Conservation (phyloP, 2,797 vertebrate genomes). For the Spondyliosoma cantharus region DNA sequence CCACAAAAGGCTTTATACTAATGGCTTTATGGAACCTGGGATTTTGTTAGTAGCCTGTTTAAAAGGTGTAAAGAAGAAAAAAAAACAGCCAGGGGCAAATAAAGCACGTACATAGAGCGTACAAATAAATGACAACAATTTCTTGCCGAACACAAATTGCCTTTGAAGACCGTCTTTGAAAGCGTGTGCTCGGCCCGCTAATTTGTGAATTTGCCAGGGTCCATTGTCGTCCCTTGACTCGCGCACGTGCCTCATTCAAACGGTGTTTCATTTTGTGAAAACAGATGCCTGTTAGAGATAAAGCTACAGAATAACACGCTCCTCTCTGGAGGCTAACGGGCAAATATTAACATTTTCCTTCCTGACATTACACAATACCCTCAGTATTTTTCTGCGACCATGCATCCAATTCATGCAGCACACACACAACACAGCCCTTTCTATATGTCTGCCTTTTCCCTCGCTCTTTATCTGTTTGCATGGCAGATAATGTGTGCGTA, state of each 20-base stretch:
- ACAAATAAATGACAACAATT: background rate
- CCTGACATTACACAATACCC: background rate
- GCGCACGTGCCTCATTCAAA: background rate
- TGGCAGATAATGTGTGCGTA: slow-evolving; percentile 19
- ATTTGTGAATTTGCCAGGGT: background rate
- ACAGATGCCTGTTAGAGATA: slow-evolving; percentile 13
- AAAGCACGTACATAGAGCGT: background rate
- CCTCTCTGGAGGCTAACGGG: background rate
- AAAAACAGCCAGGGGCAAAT: background rate
- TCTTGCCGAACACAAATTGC: background rate
- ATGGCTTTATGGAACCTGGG: background rate
- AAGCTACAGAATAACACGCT: background rate
- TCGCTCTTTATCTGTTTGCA: slow-evolving; percentile 2
- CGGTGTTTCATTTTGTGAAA: slow-evolving; percentile 1
- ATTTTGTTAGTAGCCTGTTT: background rate
- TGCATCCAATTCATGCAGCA: background rate
- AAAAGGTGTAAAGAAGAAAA: background rate
- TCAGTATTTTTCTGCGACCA: background rate
- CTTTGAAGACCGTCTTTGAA: slow-evolving; percentile 14
- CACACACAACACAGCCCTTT: background rate
- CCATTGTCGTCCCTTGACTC: background rate
- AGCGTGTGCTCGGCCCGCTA: background rate
- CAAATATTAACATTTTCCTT: background rate
- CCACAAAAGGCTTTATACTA: no score
- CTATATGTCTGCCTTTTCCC: background rate